These are phyloP conservation scores for Tridacna gigas DNA, from an alignment of 2,888 invertebrate genomes.

Conservation along the genomic window DNA sequence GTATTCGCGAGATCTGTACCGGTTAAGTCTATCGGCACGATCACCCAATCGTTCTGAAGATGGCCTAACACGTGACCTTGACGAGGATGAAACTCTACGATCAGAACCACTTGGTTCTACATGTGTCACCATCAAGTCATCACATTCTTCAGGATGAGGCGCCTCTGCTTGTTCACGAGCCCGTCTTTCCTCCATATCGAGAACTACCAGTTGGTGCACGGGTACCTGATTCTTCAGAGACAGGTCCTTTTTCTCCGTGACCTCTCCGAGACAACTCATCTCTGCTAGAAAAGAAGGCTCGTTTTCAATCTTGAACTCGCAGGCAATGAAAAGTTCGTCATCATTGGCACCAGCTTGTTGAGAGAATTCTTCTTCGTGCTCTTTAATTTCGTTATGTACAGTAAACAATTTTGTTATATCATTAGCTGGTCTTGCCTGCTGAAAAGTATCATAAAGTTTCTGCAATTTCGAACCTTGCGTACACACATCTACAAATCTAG, in stretches of 20 bases:
- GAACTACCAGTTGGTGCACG: slow-evolving; percentile 72
- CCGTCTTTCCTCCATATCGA: slow-evolving; percentile 67
- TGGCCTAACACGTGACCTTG: slow-evolving; percentile 26
- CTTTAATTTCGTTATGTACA: slow-evolving; percentile 76
- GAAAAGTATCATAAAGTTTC: slow-evolving; percentile 76
- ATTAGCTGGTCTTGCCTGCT: slow-evolving; percentile 72
- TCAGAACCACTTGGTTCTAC: slow-evolving; percentile 36
- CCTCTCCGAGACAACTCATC: slow-evolving; percentile 79
- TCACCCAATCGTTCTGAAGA: slow-evolving; percentile 30
- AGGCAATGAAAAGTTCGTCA: slow-evolving; percentile 74
- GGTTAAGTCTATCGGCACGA: slow-evolving; percentile 37
- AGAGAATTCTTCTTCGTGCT: slow-evolving; percentile 73
- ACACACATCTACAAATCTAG: slow-evolving; percentile 75
- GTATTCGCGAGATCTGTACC: slow-evolving; percentile 38
- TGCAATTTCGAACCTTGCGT: slow-evolving; percentile 76
- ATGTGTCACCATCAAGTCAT: slow-evolving; percentile 56
- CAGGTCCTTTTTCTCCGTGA: slow-evolving; percentile 69
- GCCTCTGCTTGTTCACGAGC: slow-evolving; percentile 49
- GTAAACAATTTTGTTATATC: slow-evolving; percentile 77
- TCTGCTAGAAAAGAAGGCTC: slow-evolving; percentile 77
- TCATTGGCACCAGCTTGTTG: slow-evolving; percentile 73
- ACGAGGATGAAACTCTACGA: slow-evolving; percentile 5
- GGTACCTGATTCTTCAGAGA: slow-evolving; percentile 74
- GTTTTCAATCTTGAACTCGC: slow-evolving; percentile 75
- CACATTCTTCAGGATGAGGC: slow-evolving; percentile 56